Evolutionary conservation across 2,113 vertebrate species (phyloP).

Genomic region (Leptobrachium leishanense): DNA sequence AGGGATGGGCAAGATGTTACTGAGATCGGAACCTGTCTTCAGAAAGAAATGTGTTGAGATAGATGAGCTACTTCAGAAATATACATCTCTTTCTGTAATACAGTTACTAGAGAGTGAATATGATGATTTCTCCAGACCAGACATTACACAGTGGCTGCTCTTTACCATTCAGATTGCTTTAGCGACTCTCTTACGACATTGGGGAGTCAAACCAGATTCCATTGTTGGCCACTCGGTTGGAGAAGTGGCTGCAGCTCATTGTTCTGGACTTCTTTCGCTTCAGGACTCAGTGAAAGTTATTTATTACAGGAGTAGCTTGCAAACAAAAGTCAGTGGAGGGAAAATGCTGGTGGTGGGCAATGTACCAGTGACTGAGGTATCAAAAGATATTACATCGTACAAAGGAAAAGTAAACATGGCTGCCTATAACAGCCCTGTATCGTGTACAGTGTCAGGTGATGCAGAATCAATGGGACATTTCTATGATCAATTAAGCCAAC

Average conservation of each 20-base stretch:
- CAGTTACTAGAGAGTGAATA: conserved; percentile 54
- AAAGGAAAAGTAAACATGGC: conserved; percentile 72
- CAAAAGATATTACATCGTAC: conserved; percentile 59
- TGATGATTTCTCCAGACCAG: conserved; percentile 62
- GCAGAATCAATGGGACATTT: conserved; percentile 62
- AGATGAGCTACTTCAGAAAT: conserved; percentile 65
- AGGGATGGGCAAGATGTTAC: conserved; percentile 71
- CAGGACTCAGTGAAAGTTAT: conserved; percentile 80
- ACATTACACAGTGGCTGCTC: conserved; percentile 73
- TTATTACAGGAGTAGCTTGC: conserved; percentile 73
- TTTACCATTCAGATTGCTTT: conserved; percentile 79
- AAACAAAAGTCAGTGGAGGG: conserved; percentile 69
- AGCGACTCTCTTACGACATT: conserved; percentile 68
- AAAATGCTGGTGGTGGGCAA: conserved; percentile 82
- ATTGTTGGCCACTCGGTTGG: conserved; percentile 78
- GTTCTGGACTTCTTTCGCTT: conserved; percentile 78
- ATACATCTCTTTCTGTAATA: conserved; percentile 59
- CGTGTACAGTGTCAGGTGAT: conserved; percentile 80
- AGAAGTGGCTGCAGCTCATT: conserved; percentile 80
- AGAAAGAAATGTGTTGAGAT: conserved; percentile 72
- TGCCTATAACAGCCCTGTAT: conserved; percentile 79
- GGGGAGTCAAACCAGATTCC: conserved; percentile 72
- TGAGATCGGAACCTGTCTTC: conserved; percentile 70
- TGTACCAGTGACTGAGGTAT: conserved; percentile 66
- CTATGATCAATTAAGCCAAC: conserved; percentile 60